Percentiles rank a stretch among this genome's conserved stretches.
Conservation (phyloP, 2,888 invertebrate species). For the Tinea semifulvella region DNA sequence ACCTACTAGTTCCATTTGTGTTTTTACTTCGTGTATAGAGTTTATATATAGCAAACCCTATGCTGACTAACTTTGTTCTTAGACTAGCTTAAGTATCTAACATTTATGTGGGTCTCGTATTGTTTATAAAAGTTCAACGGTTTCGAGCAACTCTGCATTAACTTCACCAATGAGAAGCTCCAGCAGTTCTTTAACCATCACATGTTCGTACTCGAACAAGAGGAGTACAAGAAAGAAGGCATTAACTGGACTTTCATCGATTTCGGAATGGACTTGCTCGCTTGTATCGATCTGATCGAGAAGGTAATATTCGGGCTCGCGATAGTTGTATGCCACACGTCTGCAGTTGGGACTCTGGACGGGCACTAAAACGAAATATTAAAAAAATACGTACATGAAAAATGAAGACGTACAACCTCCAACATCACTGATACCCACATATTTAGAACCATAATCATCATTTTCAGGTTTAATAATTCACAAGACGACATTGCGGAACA, state of each 20-base stretch:
- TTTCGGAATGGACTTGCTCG: slow-evolving; percentile 96
- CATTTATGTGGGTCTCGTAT: slow-evolving; percentile 36
- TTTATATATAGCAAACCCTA: slow-evolving; percentile 14
- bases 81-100: slow-evolving; percentile 14
- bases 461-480: slow-evolving; percentile 26
- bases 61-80: slow-evolving; percentile 30
- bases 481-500: slow-evolving; percentile 39
- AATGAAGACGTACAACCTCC: slow-evolving; percentile 15
- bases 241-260: slow-evolving; percentile 97
- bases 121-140: slow-evolving; percentile 81
- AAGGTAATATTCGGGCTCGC: slow-evolving; percentile 73
- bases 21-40: slow-evolving; percentile 20
- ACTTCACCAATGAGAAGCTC: slow-evolving; percentile 97
- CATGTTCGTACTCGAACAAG: slow-evolving; percentile 98
- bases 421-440: slow-evolving; percentile 7
- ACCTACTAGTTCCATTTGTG: slow-evolving; percentile 13
- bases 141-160: slow-evolving; percentile 98
- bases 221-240: slow-evolving; percentile 94
- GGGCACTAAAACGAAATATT: slow-evolving; percentile 3
- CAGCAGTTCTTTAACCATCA: slow-evolving; percentile 99
- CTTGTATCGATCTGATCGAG: slow-evolving; percentile 95
- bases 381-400: slow-evolving; percentile 16
- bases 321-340: slow-evolving; percentile 12
- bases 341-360: slow-evolving; percentile 10
- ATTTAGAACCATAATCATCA: slow-evolving; percentile 19